phyloP scores from a whole-genome alignment of 2,113 vertebrate species.

The Ceyx cyanopectus region DNA sequence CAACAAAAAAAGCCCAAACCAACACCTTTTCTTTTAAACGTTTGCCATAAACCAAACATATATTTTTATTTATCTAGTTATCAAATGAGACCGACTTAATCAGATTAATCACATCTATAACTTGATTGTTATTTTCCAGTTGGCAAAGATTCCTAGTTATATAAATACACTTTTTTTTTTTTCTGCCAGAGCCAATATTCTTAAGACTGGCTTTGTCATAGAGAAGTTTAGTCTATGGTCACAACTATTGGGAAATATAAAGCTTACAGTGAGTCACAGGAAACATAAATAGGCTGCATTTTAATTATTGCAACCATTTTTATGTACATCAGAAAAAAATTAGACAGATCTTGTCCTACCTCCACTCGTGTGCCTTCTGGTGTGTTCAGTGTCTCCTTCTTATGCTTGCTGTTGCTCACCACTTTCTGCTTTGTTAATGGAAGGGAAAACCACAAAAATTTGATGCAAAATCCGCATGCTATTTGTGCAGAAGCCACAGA shows the following conservation, averaged over 20 bases:
- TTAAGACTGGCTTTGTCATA: not conserved
- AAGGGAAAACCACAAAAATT: not conserved
- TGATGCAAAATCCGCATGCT: not conserved
- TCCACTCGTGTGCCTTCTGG: not conserved
- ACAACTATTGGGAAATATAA: not conserved
- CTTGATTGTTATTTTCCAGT: not conserved
- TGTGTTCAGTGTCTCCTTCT: not conserved
- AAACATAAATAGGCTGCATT: not conserved
- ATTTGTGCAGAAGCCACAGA: not conserved
- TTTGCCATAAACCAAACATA: not conserved
- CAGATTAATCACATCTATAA: not conserved
- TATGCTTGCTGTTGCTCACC: not conserved
- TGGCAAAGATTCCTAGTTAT: not conserved
- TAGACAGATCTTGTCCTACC: conserved; percentile 22
- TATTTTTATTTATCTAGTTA: not conserved
- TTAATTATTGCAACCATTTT: not conserved
- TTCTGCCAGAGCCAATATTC: not conserved
- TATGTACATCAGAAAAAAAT: not conserved
- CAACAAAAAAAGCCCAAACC: not conserved
- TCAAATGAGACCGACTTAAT: not conserved
- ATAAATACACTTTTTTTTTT: not conserved
- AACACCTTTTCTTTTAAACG: not conserved
- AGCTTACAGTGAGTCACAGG: not conserved
- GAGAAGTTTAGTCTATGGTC: not conserved
- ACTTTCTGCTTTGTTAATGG: not conserved